Percentiles rank a stretch among this genome's conserved stretches.
These are phyloP conservation scores for Polylopha cassiicola DNA, from an alignment of 2,888 invertebrate species.

Conservation along the genomic window DNA sequence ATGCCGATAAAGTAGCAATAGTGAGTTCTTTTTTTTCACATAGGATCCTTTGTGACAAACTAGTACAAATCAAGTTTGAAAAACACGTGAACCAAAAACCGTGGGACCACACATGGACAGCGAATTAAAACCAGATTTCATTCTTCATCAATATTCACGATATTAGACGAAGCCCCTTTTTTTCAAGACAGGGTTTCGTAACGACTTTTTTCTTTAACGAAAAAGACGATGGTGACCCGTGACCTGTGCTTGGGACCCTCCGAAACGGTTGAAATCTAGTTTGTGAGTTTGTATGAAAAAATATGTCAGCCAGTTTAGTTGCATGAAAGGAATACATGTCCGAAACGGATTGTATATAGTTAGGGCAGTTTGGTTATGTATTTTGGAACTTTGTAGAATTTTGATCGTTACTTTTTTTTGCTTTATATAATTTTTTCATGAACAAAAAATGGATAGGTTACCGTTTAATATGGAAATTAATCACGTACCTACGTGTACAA, in stretches of 20 bases:
- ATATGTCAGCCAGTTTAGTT: constrained; percentile 57
- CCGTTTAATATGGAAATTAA: too few species aligned
- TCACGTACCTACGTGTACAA: too few species aligned
- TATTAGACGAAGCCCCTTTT: constrained; percentile 73
- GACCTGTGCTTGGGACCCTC: constrained; percentile 59
- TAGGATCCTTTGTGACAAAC: constrained; percentile 16
- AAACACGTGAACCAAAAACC: constrained; percentile 56
- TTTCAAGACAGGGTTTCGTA: constrained; percentile 55
- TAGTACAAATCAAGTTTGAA: constrained; percentile 22
- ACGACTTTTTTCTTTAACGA: constrained; percentile 69
- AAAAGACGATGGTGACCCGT: constrained; percentile 70
- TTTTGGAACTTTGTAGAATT: constrained; percentile 3
- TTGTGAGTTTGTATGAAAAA: constrained; percentile 60
- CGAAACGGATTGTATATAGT: constrained; percentile 53
- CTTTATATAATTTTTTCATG: too few species aligned
- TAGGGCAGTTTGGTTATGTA: constrained; percentile 36
- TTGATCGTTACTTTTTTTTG: constrained; percentile 20
- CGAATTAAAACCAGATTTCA: constrained; percentile 70
- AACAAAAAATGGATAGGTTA: too few species aligned
- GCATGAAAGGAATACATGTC: constrained; percentile 43
- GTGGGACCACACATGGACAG: constrained; percentile 68
- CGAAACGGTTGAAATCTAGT: constrained; percentile 63
- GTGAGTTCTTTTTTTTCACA: constrained; percentile 10
- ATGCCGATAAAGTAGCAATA: background rate
- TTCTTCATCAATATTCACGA: constrained; percentile 78